Evolutionary conservation across 2,113 vertebrate genomes (phyloP), one percentile per base, ranked within the genome.

Genomic region (Glaucidium brasilianum): DNA sequence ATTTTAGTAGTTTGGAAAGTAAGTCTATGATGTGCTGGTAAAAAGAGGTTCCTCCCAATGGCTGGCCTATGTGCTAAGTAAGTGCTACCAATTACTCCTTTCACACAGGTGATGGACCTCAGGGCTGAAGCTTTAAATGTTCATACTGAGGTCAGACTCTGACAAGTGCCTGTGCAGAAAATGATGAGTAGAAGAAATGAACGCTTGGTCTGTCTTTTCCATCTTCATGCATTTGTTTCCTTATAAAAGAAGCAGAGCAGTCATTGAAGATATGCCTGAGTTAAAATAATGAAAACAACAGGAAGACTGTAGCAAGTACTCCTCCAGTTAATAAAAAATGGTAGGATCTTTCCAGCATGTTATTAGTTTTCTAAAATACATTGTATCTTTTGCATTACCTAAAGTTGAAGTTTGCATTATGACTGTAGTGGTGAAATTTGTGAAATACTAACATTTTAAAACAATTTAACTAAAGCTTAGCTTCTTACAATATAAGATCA

Each of bases 351-450:
- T 37, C 37, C 62, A 43, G 39, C 26, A 50, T 37, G 32, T 20
- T 75, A 53, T 87, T 95, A 86, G 86, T 71, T 27, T 92, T 43
- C 84, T 74, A 35, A 39, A 90, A 86, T 62, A 37, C 73, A 74
- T 76, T 87, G 74, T 83, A 92, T 92, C 72, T 92, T 78, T 72
- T 68, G 80, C 85, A 73, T 45, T 83, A 66, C 79, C 49, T 91
- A 45, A 91, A 86, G 69, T 62, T 64, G n/a, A 93, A 96, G 35
- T 92, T 87, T 93, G 64, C 34, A 68, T 94, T 91, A 77, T 72
- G 92, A 49, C 39, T 56, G 45, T 91, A 87, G 45, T 34, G 32
- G 34, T 76, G 60, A 87, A 60, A 19, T 39, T 34, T 56, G 41
- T 47, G 89, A 81, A 92, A 78, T 30, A 64, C 47, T 45, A 39